Evolutionary conservation across 1,140 invertebrate species (phyloP).

Genomic region (Drosophila bocqueti): DNA sequence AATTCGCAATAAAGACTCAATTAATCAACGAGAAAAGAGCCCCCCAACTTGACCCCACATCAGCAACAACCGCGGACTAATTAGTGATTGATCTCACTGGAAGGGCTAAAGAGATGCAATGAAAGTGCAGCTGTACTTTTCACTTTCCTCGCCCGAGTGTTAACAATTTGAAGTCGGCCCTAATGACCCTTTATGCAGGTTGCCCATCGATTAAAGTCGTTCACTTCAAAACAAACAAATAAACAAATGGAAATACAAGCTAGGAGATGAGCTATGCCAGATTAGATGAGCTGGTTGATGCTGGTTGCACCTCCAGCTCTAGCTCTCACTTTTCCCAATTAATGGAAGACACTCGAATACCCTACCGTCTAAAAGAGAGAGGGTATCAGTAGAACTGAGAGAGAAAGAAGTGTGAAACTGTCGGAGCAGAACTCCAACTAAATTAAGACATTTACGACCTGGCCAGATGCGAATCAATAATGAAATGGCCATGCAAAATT

Average conservation of each 20-base stretch:
- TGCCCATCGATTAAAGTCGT: conserved; percentile 68
- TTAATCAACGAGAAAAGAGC: conserved; percentile 36
- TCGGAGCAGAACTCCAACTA: conserved; percentile 34
- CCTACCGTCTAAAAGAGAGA: background rate
- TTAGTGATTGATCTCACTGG: conserved; percentile 23
- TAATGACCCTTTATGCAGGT: conserved; percentile 67
- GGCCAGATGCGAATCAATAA: conserved; percentile 75
- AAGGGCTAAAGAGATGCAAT: conserved; percentile 30
- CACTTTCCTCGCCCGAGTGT: conserved; percentile 55
- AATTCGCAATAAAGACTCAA: conserved; percentile 57
- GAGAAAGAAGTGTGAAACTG: conserved; percentile 7
- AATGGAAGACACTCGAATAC: conserved; percentile 5
- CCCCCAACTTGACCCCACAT: conserved; percentile 27
- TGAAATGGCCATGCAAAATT: conserved; percentile 80
- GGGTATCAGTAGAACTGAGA: background rate
- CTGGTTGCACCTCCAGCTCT: conserved; percentile 11
- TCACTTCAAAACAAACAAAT: conserved; percentile 47
- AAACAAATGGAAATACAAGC: conserved; percentile 32
- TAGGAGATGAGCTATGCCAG: conserved; percentile 27
- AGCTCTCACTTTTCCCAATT: conserved; percentile 66
- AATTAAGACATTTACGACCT: conserved; percentile 75
- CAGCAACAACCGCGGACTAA: conserved; percentile 19
- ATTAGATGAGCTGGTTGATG: conserved; percentile 33
- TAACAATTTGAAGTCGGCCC: conserved; percentile 27
- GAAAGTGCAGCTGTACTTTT: conserved; percentile 63